Percentiles rank a stretch among this genome's conserved stretches.
Conservation (phyloP, 2,113 vertebrate genomes). For the Stigmatopora argus region DNA sequence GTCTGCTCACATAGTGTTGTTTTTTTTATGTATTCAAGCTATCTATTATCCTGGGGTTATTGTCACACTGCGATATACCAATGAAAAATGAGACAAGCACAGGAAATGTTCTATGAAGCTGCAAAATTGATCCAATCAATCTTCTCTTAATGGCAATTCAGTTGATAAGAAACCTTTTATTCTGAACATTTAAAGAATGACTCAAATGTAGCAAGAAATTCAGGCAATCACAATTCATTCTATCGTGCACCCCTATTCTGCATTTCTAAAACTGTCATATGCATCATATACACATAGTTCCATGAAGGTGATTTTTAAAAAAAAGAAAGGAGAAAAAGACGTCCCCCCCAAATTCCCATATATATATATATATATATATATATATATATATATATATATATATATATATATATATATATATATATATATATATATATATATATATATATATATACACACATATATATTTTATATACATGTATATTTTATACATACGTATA, state of each 20-base stretch:
- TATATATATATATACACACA: too few relatives aligned
- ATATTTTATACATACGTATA: too few relatives aligned
- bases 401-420: too few relatives aligned
- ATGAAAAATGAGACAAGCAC: slow-evolving; percentile 1
- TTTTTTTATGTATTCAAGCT: slow-evolving; percentile 25
- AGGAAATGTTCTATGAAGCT: neutral
- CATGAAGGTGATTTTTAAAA: too few relatives aligned
- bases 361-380: too few relatives aligned
- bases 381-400: too few relatives aligned
- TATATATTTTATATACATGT: too few relatives aligned
- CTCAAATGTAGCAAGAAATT: neutral
- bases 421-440: too few relatives aligned
- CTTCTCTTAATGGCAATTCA: neutral
- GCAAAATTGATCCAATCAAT: slow-evolving; percentile 5
- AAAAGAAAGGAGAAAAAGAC: too few relatives aligned
- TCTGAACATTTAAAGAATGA: neutral
- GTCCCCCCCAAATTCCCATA: too few relatives aligned
- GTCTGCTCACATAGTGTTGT: slow-evolving; percentile 29
- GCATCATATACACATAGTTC: too few relatives aligned
- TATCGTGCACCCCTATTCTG: neutral
- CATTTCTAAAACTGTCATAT: neutral
- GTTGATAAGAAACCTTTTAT: neutral
- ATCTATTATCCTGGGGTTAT: slow-evolving; percentile 35
- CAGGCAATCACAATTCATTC: neutral
- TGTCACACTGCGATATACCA: slow-evolving; percentile 2